Base-by-base conservation (phyloP, 2,888 invertebrate genomes). In the Diadromus collaris region DNA sequence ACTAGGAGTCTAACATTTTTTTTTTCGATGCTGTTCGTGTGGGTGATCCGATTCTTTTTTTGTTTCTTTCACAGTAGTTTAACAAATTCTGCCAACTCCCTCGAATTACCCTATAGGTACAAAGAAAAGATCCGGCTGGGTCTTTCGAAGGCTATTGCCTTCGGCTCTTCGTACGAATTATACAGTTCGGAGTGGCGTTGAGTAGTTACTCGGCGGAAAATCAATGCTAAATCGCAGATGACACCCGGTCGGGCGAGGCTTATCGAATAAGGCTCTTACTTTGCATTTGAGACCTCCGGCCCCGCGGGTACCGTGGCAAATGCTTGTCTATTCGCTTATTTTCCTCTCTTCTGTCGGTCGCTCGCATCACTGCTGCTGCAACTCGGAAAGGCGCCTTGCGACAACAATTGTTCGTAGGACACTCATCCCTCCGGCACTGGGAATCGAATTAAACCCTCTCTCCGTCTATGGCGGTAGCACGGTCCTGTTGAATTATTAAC, bases 211-310 rank as follows among this genome's bases (percentile, higher is more conserved):
- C 46, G 41, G 27, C 29, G 70, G 54, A 74, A 61, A 76, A 75
- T 81, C 75, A 75, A 69, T 76, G 78, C 74, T 75, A 77, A 78
- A 80, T 82, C 77, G 70, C 74, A 61, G 64, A 71, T 61, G 79
- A 80, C 74, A 63, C 63, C 46, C 71, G 54, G 70, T 38, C 56
- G 61, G 54, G 56, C 46, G 54, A 70, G 70, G 76, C 69, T 81
- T 76, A 76, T 76, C 76, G 79, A 81, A 79, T 79, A 70, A 76
- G 73, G 69, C 73, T 65, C 70, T 76, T 69, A 63, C 64, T 81
- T 81, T 76, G 74, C 81, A 81, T 81, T 63, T 63, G 48, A 71
- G 74, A 67, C 75, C 70, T 32, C 44, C 56, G 16, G 44, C 29
- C 32, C 7, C 51, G 70, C 38, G 48, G 48, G 69, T 46, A 54